A percentile compares a stretch with the other conserved stretches of the same genome.
Evolutionary conservation across 2,888 invertebrate genomes (phyloP).

Genomic region (Scotopteryx bipunctaria): DNA sequence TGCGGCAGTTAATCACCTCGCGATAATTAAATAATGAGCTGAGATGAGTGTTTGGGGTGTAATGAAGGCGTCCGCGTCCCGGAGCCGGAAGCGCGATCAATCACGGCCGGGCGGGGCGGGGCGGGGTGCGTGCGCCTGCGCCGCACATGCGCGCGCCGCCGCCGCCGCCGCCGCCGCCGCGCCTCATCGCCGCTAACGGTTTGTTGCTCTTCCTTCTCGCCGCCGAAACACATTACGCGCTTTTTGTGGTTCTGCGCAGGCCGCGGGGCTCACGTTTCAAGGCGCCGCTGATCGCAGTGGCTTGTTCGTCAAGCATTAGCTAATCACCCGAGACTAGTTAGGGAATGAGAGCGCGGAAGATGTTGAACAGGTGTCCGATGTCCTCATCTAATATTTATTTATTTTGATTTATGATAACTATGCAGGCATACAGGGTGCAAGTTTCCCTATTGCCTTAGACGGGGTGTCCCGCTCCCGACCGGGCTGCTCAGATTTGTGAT

Average conservation of each 20-base stretch:
- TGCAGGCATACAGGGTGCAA: too few species aligned
- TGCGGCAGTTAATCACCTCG: conserved; percentile 5
- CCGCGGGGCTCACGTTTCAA: conserved; percentile 47
- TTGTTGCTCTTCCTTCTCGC: conserved; percentile 44
- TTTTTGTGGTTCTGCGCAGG: conserved; percentile 42
- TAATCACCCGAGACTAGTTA: conserved; percentile 42
- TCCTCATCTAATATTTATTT: too few species aligned
- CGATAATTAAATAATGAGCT: conserved; percentile 34
- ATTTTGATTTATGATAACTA: too few species aligned
- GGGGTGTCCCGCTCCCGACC: too few species aligned
- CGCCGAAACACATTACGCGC: conserved; percentile 35
- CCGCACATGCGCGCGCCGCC: conserved; percentile 35
- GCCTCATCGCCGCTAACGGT: conserved; percentile 53
- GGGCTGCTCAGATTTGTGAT: too few species aligned
- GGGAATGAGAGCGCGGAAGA: conserved; percentile 4
- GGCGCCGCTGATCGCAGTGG: conserved; percentile 45
- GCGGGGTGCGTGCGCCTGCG: conserved; percentile 32
- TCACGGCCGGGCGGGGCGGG: conserved; percentile 9
- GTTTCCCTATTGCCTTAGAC: too few species aligned
- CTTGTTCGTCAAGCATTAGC: conserved; percentile 48
- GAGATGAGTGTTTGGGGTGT: conserved; percentile 22
- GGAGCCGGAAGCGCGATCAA: conserved; percentile 23
- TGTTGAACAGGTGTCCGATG: neutral
- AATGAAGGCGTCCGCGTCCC: conserved; percentile 31
- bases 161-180: conserved; percentile 32